Evolutionary conservation across 2,888 invertebrate species (phyloP).

Genomic region (Andrena chrysosceles): DNA sequence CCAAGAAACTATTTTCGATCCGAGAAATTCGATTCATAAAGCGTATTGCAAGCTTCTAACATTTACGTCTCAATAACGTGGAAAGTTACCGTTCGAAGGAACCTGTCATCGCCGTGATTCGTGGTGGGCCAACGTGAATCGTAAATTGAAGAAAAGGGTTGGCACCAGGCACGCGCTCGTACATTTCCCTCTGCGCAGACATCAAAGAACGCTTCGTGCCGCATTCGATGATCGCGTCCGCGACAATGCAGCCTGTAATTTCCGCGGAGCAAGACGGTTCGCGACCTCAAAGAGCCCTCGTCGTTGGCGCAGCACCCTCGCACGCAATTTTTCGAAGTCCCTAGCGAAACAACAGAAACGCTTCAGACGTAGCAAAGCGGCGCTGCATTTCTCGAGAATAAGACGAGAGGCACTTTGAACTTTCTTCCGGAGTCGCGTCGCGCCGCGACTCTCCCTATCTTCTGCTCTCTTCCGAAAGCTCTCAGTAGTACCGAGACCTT

Average conservation of each 20-base stretch:
- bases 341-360: constrained; percentile 28
- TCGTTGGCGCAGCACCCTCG: background rate
- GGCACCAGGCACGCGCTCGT: background rate
- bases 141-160: background rate
- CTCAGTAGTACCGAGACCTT: constrained; percentile 35
- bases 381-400: constrained; percentile 48
- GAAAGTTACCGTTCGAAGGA: background rate
- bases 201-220: constrained; percentile 26
- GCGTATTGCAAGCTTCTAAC: no score
- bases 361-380: constrained; percentile 14
- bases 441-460: background rate
- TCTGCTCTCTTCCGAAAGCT: constrained; percentile 11
- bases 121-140: background rate
- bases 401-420: constrained; percentile 57
- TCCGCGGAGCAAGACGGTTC: background rate
- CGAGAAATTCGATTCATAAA: no score
- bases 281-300: constrained; percentile 3
- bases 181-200: background rate
- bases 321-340: constrained; percentile 33
- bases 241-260: constrained; percentile 25
- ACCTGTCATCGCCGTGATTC: background rate
- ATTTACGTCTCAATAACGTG: no score
- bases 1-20: no score
- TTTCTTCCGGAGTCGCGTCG: constrained; percentile 49
- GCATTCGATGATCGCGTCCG: constrained; percentile 4